Conservation (phyloP, 2,113 vertebrate genomes). For the Triplophysa rosa region DNA sequence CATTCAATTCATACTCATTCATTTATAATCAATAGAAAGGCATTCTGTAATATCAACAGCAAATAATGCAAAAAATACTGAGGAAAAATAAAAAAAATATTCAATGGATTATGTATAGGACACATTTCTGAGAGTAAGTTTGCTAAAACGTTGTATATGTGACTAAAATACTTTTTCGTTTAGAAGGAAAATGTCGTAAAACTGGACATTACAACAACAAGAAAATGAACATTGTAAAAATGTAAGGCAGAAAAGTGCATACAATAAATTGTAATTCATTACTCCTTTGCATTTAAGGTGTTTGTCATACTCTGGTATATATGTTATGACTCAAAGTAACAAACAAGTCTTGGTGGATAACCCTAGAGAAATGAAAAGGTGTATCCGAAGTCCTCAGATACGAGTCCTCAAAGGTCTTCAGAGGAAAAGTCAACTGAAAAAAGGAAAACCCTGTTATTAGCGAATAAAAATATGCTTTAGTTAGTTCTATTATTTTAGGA, state of each 20-base stretch:
- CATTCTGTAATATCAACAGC: background rate
- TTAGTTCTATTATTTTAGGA: background rate
- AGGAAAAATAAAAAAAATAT: slow-evolving; percentile 44
- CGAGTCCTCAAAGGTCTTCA: slow-evolving; percentile 62
- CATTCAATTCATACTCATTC: background rate
- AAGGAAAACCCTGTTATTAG: slow-evolving; percentile 19
- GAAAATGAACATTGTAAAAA: background rate
- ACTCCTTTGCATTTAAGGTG: background rate
- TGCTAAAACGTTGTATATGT: background rate
- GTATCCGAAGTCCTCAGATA: background rate
- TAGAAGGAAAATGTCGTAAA: background rate
- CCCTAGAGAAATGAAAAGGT: background rate
- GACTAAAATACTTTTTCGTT: background rate
- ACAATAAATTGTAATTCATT: background rate
- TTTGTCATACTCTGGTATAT: background rate
- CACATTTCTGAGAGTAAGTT: background rate
- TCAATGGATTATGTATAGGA: background rate
- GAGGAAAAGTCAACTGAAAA: slow-evolving; percentile 63
- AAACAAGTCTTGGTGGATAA: background rate
- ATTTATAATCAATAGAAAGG: background rate
- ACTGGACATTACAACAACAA: background rate
- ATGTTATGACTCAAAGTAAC: background rate
- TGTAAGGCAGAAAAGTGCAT: background rate
- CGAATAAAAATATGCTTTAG: background rate
- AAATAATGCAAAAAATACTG: slow-evolving; percentile 18